Evolutionary conservation across 2,797 vertebrate species (phyloP), one percentile per base, ranked within the genome.

Genomic region (Lepus oiostolus): DNA sequence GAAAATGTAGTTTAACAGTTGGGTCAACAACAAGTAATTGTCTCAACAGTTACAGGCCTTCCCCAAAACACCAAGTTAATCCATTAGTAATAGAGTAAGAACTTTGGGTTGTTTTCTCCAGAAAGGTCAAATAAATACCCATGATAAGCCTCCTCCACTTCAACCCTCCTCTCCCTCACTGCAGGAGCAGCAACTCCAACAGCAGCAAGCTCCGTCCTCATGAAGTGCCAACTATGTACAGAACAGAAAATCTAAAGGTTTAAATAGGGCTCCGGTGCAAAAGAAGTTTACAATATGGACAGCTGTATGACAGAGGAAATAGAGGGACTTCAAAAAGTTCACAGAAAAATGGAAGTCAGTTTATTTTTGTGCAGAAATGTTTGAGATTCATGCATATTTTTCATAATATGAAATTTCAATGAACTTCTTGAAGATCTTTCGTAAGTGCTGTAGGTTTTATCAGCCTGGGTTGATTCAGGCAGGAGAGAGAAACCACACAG

Each of bases 61-160:
- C 88, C 96, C 50, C 84, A 83, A 92, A 95, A 95, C 50, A 88
- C 19, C 7, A 35, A 93, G 26, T 60, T 82, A 90, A 89, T 54
- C 9, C 38, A 63, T 35, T 47, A 90, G 80, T 72, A 81, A 77
- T 3, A 83, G 7, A 85, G 85, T 70, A 85, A 96, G 81, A 85
- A 38, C 30, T 65, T 16, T 13, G 91, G 70, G 52, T 42, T 91
- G 63, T 90, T 96, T 93, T 91, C 82, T 71, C 60, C 91, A 94
- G 95, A 92, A 72, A 95, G 92, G 76, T 70, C 52, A 91, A 87
- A 75, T 68, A 82, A 88, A 93, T 58, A 85, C 19, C 62, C 63
- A 68, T 52, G 14, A 85, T 12, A 88, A 79, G 24, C 30, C 63
- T 7, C 54, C 38, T 47, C 63, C 21, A 11, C 8, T 21, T 17